A percentile compares a stretch with the other conserved stretches of the same genome.
Conservation (phyloP, 2,797 vertebrate genomes). For the Tauraco hartlaubi region DNA sequence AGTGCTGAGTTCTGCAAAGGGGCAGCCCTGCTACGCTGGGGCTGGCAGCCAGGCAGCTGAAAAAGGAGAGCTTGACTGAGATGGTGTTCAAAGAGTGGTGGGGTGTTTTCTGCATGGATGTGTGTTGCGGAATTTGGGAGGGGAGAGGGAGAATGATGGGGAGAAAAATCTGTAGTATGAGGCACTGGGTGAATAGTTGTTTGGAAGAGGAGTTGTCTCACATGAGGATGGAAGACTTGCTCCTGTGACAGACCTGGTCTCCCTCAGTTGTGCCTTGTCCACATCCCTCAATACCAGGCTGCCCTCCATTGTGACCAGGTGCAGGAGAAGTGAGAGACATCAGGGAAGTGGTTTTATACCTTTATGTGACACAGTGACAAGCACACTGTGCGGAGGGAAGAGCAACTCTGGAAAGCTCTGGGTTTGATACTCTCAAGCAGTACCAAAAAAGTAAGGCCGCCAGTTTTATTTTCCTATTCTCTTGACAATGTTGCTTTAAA, state of each 20-base stretch:
- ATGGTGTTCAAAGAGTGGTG: not conserved
- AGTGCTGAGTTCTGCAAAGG: slow-evolving; percentile 12
- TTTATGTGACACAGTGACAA: not conserved
- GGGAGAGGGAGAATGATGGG: not conserved
- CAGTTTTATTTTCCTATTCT: not conserved
- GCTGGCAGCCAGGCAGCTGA: not conserved
- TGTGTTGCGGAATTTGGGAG: not conserved
- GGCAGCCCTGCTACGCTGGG: not conserved
- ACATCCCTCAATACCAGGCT: not conserved
- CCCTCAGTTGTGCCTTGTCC: not conserved
- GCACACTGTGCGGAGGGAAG: not conserved
- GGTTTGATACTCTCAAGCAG: not conserved
- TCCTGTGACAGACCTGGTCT: not conserved
- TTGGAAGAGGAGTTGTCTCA: not conserved
- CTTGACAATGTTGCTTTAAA: not conserved
- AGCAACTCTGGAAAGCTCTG: not conserved
- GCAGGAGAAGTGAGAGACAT: not conserved
- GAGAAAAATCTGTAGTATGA: not conserved
- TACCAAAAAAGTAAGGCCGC: not conserved
- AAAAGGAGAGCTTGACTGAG: not conserved
- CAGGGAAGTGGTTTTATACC: not conserved
- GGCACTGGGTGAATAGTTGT: not conserved
- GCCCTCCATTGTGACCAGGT: not conserved
- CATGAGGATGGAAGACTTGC: not conserved
- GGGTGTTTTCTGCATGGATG: not conserved